Evolutionary conservation across 2,113 vertebrate species (phyloP).

Genomic region (Chionodraco myersi): DNA sequence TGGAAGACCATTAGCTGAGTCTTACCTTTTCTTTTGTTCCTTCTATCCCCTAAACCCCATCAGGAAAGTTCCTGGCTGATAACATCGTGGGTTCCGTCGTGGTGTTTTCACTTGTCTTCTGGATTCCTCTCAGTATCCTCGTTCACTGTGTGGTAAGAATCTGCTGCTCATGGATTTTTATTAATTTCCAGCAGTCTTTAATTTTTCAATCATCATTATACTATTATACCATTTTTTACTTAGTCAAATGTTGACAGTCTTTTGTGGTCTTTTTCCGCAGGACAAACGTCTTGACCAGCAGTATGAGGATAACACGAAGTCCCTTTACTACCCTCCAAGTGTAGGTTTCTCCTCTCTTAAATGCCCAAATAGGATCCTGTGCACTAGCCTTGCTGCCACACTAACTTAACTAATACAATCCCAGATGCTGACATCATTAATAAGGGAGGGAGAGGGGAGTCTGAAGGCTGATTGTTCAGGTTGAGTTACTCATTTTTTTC

Average conservation of each 20-base stretch:
- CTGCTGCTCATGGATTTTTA: not conserved
- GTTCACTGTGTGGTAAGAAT: slow-evolving; percentile 97
- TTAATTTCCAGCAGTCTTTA: not conserved
- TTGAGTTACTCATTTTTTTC: not conserved
- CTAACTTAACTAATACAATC: slow-evolving; percentile 62
- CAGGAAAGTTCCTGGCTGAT: slow-evolving; percentile 97
- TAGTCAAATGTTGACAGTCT: not conserved
- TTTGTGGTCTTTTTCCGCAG: slow-evolving; percentile 71
- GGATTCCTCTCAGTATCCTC: slow-evolving; percentile 98
- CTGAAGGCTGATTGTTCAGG: not conserved
- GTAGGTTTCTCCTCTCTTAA: slow-evolving; percentile 84
- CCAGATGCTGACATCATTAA: slow-evolving; percentile 41
- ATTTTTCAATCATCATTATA: no score
- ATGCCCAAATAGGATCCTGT: not conserved
- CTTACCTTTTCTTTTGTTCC: not conserved
- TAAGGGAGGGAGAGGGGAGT: not conserved
- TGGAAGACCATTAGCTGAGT: no score
- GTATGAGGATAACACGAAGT: slow-evolving; percentile 91
- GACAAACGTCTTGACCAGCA: slow-evolving; percentile 96
- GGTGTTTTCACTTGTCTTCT: slow-evolving; percentile 96
- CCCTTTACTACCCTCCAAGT: slow-evolving; percentile 87
- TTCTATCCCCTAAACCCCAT: not conserved
- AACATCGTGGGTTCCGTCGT: slow-evolving; percentile 99
- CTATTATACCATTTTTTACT: not conserved
- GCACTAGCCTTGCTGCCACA: slow-evolving; percentile 50